phyloP scores from a whole-genome alignment of 2,888 invertebrate genomes.

The Eilema sororculum region DNA sequence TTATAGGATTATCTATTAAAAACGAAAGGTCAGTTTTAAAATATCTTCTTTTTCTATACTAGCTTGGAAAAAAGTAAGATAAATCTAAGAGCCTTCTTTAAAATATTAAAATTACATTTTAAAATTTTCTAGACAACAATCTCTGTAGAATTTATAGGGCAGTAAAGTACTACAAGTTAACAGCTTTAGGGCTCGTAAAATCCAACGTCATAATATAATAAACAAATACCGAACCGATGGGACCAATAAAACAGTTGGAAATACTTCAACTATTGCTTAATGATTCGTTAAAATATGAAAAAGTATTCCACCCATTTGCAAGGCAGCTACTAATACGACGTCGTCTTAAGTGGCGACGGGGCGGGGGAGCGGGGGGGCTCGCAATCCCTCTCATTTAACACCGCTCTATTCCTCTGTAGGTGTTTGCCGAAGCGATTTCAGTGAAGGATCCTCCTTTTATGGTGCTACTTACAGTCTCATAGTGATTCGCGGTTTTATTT shows the following conservation, averaged over 20 bases:
- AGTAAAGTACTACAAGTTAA: slow-evolving; percentile 9
- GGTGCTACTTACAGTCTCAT: slow-evolving; percentile 84
- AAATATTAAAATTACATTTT: not conserved
- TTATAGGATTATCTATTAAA: no score
- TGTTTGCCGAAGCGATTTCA: slow-evolving; percentile 86
- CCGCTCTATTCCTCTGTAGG: slow-evolving; percentile 84
- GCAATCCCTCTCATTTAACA: slow-evolving; percentile 87
- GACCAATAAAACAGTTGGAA: slow-evolving; percentile 42
- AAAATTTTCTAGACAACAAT: not conserved
- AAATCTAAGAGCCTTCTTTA: not conserved
- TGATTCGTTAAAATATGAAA: slow-evolving; percentile 70
- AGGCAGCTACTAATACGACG: slow-evolving; percentile 76
- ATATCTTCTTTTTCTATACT: not conserved
- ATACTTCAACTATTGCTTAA: slow-evolving; percentile 61
- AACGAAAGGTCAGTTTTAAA: no score
- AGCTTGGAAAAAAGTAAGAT: not conserved
- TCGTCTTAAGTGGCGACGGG: slow-evolving; percentile 69
- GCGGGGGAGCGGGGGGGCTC: slow-evolving; percentile 60
- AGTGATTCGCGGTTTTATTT: slow-evolving; percentile 87
- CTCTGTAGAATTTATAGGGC: slow-evolving; percentile 5
- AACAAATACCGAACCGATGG: slow-evolving; percentile 29
- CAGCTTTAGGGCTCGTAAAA: slow-evolving; percentile 12
- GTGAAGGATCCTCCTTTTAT: slow-evolving; percentile 83
- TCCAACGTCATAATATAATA: slow-evolving; percentile 30
- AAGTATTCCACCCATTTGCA: slow-evolving; percentile 71